Conservation (phyloP, 2,797 vertebrate genomes). For the Monodelphis domestica region DNA sequence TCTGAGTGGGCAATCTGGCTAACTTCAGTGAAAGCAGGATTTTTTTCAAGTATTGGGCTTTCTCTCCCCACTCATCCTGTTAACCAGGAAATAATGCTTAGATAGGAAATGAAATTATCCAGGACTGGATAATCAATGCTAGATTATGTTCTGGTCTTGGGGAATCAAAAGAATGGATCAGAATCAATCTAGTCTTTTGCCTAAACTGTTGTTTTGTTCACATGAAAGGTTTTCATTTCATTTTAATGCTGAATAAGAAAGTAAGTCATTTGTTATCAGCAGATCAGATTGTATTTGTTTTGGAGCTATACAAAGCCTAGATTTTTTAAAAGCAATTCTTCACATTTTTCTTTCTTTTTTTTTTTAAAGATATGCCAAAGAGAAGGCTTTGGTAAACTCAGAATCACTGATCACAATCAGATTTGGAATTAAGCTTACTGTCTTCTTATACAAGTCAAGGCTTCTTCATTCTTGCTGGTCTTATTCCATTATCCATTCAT, state of each 20-base stretch:
- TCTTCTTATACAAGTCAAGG: not conserved
- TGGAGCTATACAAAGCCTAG: not conserved
- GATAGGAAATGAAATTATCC: conserved; percentile 37
- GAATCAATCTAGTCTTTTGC: not conserved
- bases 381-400: not conserved
- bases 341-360: no score
- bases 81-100: conserved; percentile 42
- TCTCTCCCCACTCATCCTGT: not conserved
- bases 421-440: not conserved
- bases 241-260: conserved; percentile 19
- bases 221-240: not conserved
- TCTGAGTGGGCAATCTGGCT: conserved; percentile 21
- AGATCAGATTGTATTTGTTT: not conserved
- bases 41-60: not conserved
- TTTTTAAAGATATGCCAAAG: no score
- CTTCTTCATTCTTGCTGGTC: not conserved
- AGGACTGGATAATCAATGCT: not conserved
- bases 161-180: not conserved
- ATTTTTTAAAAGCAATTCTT: conserved; percentile 6
- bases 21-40: conserved; percentile 33
- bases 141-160: not conserved
- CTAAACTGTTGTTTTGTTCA: not conserved
- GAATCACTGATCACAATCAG: not conserved
- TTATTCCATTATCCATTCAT: not conserved
- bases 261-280: conserved; percentile 7